Evolutionary conservation across 2,888 invertebrate genomes (phyloP), one percentile per base, ranked within the genome.

Genomic region (Sipunculus nudus): DNA sequence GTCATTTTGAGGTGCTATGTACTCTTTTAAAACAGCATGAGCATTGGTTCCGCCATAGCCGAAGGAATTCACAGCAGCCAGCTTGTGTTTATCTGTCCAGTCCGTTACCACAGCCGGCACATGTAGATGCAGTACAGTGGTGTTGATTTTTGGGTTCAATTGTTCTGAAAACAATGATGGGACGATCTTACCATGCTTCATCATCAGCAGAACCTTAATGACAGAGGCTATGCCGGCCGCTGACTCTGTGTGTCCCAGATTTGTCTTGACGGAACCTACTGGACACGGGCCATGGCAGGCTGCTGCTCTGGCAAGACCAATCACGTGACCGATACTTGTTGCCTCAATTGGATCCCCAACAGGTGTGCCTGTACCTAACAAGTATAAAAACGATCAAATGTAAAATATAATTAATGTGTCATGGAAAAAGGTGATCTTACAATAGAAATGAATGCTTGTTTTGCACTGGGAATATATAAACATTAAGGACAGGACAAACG

Each of bases 21-120:
- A 39, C 41, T 68, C 56, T 38, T 48, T 35, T 21, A 78, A 49
- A 21, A 77, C 59, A 16, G 72, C 72, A 63, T 78, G 78, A 29
- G 67, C 50, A 45, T 78, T 78, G 13, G 75, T 72, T 23, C 78
- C 78, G 1, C 78, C 78, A 55, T 76, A 75, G 0, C 76, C 74
- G 62, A 76, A 78, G 13, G 71, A 73, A 50, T 73, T 77, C 0
- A 76, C 59, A 47, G 72, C 72, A 10, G 66, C 69, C 6, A 70
- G 28, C 41, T 73, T n/a, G 4, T 13, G n/a, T 6, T 47, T 29
- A 3, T 25, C 38, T 40, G 29, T 39, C 67, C 70, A 72, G 16
- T 56, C 50, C 6, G 23, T 19, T n/a, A 49, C 25, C 1, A 62
- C 31, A 0, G 60, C 56, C 6, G 73, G 62, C 23, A 77, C 69